Base-by-base conservation (phyloP, 2,888 invertebrate species). In the Lasioglossum oenotherae region DNA sequence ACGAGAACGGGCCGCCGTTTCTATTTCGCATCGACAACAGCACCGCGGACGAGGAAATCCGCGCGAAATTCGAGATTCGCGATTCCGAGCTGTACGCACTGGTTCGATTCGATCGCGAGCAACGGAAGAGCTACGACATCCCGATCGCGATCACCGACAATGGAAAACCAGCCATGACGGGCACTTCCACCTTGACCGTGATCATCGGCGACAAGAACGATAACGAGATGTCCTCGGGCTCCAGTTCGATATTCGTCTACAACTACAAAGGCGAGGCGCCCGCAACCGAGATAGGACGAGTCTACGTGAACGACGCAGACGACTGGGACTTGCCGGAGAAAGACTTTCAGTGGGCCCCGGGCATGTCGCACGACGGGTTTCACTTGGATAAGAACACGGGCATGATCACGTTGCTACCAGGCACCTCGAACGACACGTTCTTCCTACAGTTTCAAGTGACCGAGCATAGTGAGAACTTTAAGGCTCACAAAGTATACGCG, bases 261-360 rank as follows among this genome's bases (percentile, higher is more conserved):
- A 99, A 98, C 94, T 99, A 99, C 94, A 98, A 97, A 96, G 98
- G 98, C 85, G 97, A 97, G 91, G 97, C 97, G 0, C 98, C 97
- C 0, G 97, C 97, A 87, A 97, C 97, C 0, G 97, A 97, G 89
- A 98, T 99, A 82, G 99, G 99, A 0, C 96, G 98, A 0, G 98
- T 98, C 0, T 99, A 98, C 95, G 99, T 99, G 0, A 97, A 98
- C 71, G 99, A 99, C 95, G 97, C 97, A 0, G 99, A 99, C 93
- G 99, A 99, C 94, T 99, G 99, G 99, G 99, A 99, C 95, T 95
- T 99, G 75, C 97, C 97, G 0, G 99, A 99, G 95, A 99, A 99
- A 95, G 95, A 96, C 23, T 99, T 99, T 94, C 96, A 96, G 86
- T 98, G 98, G 97, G 95, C 96, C 4, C 95, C 96, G 97, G 95